These are phyloP conservation scores for Fabriciana adippe DNA, from an alignment of 2,888 invertebrate genomes.

Conservation along the genomic window DNA sequence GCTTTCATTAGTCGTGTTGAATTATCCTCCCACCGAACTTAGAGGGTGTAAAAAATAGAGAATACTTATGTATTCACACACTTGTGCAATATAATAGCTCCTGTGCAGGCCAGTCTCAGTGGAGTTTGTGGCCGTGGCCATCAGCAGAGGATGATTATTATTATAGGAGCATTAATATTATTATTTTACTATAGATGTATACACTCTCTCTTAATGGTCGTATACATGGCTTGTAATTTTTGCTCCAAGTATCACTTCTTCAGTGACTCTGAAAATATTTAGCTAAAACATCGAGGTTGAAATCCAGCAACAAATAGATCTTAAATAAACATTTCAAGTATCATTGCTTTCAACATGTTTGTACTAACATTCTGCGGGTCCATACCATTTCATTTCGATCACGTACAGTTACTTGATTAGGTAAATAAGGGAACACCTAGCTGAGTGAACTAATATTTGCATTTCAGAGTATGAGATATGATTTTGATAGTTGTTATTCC, in stretches of 20 bases:
- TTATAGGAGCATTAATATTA: too few species aligned
- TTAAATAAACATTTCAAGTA: slow-evolving; percentile 23
- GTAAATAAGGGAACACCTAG: slow-evolving; percentile 40
- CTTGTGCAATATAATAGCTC: neutral
- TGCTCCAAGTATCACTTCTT: neutral
- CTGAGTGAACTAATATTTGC: slow-evolving; percentile 16
- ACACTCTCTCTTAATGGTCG: too few species aligned
- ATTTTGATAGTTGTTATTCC: slow-evolving; percentile 8
- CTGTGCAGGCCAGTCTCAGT: neutral
- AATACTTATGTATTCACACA: too few species aligned
- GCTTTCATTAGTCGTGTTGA: too few species aligned
- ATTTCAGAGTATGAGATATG: slow-evolving; percentile 1
- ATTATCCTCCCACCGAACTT: too few species aligned
- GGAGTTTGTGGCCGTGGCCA: too few species aligned
- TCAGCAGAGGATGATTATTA: too few species aligned
- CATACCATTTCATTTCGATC: slow-evolving; percentile 40
- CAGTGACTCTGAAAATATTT: slow-evolving; percentile 8
- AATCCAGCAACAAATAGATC: slow-evolving; percentile 1
- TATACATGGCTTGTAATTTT: slow-evolving; percentile 1
- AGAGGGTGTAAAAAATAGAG: too few species aligned
- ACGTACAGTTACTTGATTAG: slow-evolving; percentile 44
- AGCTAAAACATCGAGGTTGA: neutral
- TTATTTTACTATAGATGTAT: too few species aligned
- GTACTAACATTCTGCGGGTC: slow-evolving; percentile 21
- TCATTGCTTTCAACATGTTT: slow-evolving; percentile 27